phyloP scores from a whole-genome alignment of 1,140 invertebrate genomes.

The Drosophila obscura region DNA sequence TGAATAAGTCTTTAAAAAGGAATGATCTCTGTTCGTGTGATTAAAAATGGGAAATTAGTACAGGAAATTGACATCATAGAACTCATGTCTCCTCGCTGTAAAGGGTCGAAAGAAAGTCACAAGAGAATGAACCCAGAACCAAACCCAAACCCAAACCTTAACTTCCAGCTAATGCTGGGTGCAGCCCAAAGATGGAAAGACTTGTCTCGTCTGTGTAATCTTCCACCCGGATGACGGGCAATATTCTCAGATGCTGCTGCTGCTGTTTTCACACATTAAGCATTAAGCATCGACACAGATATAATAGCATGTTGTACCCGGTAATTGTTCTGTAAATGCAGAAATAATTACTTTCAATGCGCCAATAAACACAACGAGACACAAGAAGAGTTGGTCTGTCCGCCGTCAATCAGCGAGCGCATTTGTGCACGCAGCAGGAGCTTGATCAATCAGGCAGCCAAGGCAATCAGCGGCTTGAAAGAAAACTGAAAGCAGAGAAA shows the following conservation, averaged over 20 bases:
- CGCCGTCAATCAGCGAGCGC: conserved; percentile 70
- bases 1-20: neutral
- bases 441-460: conserved; percentile 70
- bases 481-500: conserved; percentile 72
- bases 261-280: conserved; percentile 74
- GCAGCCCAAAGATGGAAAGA: conserved; percentile 34
- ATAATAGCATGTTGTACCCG: conserved; percentile 77
- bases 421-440: conserved; percentile 76
- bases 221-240: conserved; percentile 68
- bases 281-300: conserved; percentile 70
- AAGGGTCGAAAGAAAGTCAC: conserved; percentile 18
- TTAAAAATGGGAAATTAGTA: no score
- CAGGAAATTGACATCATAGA: no score
- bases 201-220: conserved; percentile 70
- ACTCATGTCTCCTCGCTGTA: conserved; percentile 18
- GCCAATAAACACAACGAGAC: conserved; percentile 64
- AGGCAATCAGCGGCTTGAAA: conserved; percentile 44
- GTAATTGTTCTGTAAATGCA: conserved; percentile 82
- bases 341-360: conserved; percentile 82
- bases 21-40: no score
- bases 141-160: conserved; percentile 1
- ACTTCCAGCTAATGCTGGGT: conserved; percentile 42
- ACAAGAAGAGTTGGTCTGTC: conserved; percentile 5
- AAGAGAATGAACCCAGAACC: conserved; percentile 4
- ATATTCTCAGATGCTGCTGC: conserved; percentile 22